Evolutionary conservation across 2,113 vertebrate species (phyloP).

Genomic region (Entelurus aequoreus): DNA sequence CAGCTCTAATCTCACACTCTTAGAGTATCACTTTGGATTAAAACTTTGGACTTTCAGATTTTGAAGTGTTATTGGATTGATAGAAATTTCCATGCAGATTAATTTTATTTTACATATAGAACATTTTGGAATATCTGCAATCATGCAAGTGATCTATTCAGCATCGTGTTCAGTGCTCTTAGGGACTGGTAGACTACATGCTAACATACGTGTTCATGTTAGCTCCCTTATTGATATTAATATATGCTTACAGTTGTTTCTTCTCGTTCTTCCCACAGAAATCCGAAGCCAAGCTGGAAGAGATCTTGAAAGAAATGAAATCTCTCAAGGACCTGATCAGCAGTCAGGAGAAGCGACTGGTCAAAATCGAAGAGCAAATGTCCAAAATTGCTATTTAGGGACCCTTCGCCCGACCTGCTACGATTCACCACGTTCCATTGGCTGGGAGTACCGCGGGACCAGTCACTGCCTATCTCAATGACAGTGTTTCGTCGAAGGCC

Average conservation of each 20-base stretch:
- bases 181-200: not conserved
- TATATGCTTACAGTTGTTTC: not conserved
- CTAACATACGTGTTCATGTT: not conserved
- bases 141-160: not conserved
- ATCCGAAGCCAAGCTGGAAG: slow-evolving; percentile 89
- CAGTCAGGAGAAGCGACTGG: slow-evolving; percentile 90
- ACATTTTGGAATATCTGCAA: no score
- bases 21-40: no score
- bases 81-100: not conserved
- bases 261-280: slow-evolving; percentile 69
- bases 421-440: slow-evolving; percentile 70
- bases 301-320: slow-evolving; percentile 92
- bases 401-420: slow-evolving; percentile 42
- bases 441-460: slow-evolving; percentile 64
- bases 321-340: slow-evolving; percentile 90
- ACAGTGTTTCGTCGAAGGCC: slow-evolving; percentile 69
- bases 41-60: not conserved
- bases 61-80: not conserved
- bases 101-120: not conserved
- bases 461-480: slow-evolving; percentile 70
- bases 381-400: slow-evolving; percentile 84
- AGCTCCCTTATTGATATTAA: not conserved
- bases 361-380: slow-evolving; percentile 93
- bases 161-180: not conserved
- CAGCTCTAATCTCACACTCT: no score